These are phyloP conservation scores for Chelmon rostratus DNA, from an alignment of 2,797 vertebrate species.

Conservation along the genomic window DNA sequence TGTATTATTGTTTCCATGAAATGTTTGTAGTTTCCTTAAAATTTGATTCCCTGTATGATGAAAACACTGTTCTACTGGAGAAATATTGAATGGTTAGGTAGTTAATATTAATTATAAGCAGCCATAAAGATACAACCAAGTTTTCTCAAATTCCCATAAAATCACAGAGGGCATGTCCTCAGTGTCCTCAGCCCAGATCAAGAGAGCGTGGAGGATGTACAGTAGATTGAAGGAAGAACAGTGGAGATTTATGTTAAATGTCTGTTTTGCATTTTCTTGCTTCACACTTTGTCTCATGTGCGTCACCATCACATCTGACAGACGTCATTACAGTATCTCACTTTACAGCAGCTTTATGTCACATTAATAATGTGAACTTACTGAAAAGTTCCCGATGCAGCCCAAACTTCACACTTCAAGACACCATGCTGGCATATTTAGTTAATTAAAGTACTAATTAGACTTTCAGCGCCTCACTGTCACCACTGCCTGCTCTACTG, in stretches of 20 bases:
- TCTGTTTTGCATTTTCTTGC: not conserved
- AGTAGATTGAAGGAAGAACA: not conserved
- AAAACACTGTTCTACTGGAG: not conserved
- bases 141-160: not conserved
- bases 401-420: not conserved
- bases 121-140: too few species aligned
- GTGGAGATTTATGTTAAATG: not conserved
- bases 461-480: not conserved
- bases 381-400: not conserved
- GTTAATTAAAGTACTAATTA: conserved; percentile 1
- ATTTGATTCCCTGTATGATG: not conserved
- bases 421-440: not conserved
- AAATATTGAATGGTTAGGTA: not conserved
- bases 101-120: too few species aligned
- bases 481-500: not conserved
- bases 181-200: not conserved
- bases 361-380: not conserved
- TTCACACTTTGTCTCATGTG: not conserved
- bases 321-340: not conserved
- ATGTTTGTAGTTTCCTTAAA: not conserved
- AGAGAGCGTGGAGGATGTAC: not conserved
- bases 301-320: not conserved
- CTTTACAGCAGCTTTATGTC: not conserved
- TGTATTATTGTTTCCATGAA: not conserved
- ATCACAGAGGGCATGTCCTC: not conserved